A percentile compares a stretch with the other conserved stretches of the same genome.
Evolutionary conservation across 2,888 invertebrate genomes (phyloP).

Genomic region (Drosophila mettleri): DNA sequence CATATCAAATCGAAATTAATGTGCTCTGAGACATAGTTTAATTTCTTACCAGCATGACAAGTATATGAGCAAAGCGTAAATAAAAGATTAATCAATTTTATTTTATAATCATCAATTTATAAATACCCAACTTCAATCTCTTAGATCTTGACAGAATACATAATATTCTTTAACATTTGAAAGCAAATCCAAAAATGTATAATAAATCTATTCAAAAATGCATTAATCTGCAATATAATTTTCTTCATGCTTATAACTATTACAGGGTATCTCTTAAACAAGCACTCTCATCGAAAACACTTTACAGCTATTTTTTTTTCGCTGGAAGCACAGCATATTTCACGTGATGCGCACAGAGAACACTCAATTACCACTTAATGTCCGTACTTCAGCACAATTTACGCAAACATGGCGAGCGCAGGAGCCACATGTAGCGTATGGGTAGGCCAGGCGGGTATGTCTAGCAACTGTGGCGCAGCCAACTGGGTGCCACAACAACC

Average conservation of each 20-base stretch:
- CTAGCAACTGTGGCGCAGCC: not conserved
- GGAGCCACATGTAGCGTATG: constrained; percentile 18
- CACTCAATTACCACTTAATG: constrained; percentile 78
- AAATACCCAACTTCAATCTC: no score
- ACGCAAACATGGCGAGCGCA: constrained; percentile 60
- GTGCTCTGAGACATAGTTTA: not conserved
- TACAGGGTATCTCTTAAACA: constrained; percentile 1
- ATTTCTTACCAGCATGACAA: not conserved
- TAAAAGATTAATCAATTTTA: no score
- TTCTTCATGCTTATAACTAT: not conserved
- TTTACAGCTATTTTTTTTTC: not conserved
- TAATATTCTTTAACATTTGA: no score
- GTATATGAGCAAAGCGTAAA: not conserved
- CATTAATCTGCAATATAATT: not conserved
- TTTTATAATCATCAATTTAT: no score
- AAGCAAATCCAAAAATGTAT: no score
- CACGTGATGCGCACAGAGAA: constrained; percentile 51
- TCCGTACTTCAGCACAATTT: constrained; percentile 76
- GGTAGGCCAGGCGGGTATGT: not conserved
- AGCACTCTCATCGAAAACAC: not conserved
- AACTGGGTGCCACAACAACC: constrained; percentile 6
- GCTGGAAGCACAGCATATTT: constrained; percentile 48
- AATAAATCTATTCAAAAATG: not conserved
- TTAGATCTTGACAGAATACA: no score
- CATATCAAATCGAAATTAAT: no score